A percentile compares a stretch with the other conserved stretches of the same genome.
These are phyloP conservation scores for Cryptophagus acutangulus DNA, from an alignment of 2,888 invertebrate species.

Conservation along the genomic window DNA sequence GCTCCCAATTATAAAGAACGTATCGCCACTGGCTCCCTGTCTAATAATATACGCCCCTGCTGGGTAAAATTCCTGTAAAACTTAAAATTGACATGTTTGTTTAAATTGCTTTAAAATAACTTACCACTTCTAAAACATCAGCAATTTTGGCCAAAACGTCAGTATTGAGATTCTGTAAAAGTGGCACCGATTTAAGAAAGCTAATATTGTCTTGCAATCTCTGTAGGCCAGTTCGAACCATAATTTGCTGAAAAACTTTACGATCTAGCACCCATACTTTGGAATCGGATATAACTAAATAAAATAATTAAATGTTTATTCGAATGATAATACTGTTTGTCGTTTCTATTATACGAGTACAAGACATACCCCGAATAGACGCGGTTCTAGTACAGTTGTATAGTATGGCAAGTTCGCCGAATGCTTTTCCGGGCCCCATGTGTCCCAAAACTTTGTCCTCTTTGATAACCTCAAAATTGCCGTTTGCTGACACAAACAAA, in stretches of 20 bases:
- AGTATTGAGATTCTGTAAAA: constrained; percentile 54
- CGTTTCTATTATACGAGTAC: not conserved
- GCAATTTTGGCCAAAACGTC: constrained; percentile 63
- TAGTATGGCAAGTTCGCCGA: constrained; percentile 69
- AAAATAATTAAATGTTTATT: no score
- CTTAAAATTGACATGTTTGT: no score
- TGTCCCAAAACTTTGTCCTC: constrained; percentile 58
- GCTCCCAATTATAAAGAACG: constrained; percentile 61
- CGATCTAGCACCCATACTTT: constrained; percentile 67
- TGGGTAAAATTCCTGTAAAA: constrained; percentile 56
- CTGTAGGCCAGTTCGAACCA: constrained; percentile 66
- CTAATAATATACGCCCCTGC: constrained; percentile 59
- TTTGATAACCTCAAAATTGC: constrained; percentile 64
- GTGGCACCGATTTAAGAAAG: constrained; percentile 61
- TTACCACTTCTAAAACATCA: constrained; percentile 65
- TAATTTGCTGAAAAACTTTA: constrained; percentile 64
- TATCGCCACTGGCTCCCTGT: constrained; percentile 61
- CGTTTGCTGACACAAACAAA: constrained; percentile 60
- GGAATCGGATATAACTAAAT: constrained; percentile 56
- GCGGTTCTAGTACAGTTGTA: constrained; percentile 71
- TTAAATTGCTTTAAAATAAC: constrained; percentile 29
- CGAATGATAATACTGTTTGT: no score
- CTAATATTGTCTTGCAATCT: constrained; percentile 62
- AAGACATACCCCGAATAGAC: constrained; percentile 54
- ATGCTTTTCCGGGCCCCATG: constrained; percentile 61